Percentiles rank a stretch among this genome's conserved stretches.
These are phyloP conservation scores for Rhyacichthys aspro DNA, from an alignment of 2,797 vertebrate genomes.

Conservation along the genomic window DNA sequence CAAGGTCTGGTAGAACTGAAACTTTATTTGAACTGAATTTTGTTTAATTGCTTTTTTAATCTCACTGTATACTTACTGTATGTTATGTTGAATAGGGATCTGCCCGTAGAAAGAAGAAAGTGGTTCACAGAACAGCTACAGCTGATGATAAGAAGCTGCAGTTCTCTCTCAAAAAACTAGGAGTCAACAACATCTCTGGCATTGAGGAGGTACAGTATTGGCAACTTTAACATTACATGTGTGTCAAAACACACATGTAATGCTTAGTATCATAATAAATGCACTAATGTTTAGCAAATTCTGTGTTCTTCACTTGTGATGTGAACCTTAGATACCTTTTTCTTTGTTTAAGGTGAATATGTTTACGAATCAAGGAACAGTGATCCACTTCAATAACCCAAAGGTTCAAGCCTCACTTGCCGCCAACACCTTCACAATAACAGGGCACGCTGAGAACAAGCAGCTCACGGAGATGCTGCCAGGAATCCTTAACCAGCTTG, in stretches of 20 bases:
- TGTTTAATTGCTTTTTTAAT: no score
- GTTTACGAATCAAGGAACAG: slow-evolving; percentile 98
- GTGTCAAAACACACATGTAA: not conserved
- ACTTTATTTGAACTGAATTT: not conserved
- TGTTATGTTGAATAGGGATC: slow-evolving; percentile 82
- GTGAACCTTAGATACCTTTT: not conserved
- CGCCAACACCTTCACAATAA: slow-evolving; percentile 97
- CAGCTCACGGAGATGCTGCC: slow-evolving; percentile 98
- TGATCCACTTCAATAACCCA: slow-evolving; percentile 98
- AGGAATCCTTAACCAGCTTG: slow-evolving; percentile 94
- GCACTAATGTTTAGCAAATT: no score
- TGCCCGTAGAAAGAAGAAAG: slow-evolving; percentile 99
- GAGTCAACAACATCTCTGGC: slow-evolving; percentile 98
- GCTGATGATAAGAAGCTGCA: slow-evolving; percentile 99
- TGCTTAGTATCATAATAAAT: not conserved
- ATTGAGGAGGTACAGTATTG: slow-evolving; percentile 90
- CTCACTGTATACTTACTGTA: not conserved
- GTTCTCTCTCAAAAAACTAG: slow-evolving; percentile 96
- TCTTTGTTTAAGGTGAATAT: slow-evolving; percentile 88
- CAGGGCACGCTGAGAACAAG: slow-evolving; percentile 96
- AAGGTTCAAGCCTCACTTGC: slow-evolving; percentile 98
- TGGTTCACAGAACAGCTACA: slow-evolving; percentile 96
- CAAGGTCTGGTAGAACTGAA: slow-evolving; percentile 81
- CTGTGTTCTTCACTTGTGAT: not conserved
- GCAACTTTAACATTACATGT: not conserved